These are phyloP conservation scores for Clarias platycephalus DNA, from an alignment of 2,797 vertebrate genomes.

Conservation along the genomic window DNA sequence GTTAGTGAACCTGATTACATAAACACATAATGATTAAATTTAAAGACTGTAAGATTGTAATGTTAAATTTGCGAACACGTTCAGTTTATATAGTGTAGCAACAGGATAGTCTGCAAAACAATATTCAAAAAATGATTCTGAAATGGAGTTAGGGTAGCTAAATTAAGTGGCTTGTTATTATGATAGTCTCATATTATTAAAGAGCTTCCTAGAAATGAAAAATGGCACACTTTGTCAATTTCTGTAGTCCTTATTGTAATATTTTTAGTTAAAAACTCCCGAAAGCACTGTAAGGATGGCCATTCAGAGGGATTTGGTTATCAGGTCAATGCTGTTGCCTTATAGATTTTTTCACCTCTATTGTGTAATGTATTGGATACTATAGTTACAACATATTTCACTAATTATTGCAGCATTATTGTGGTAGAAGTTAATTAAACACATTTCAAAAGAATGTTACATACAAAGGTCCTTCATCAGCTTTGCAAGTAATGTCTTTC, in stretches of 20 bases:
- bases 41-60: background rate
- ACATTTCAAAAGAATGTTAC: background rate
- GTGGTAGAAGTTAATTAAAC: background rate
- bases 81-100: background rate
- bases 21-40: constrained; percentile 9
- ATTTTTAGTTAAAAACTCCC: background rate
- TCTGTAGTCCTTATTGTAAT: background rate
- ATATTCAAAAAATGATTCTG: background rate
- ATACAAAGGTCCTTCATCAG: background rate
- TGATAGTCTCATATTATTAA: background rate
- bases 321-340: background rate
- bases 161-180: background rate
- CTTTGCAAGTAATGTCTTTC: background rate
- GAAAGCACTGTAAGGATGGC: background rate
- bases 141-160: background rate
- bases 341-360: background rate
- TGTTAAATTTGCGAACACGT: background rate
- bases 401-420: background rate
- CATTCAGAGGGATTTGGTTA: background rate
- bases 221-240: background rate
- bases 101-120: background rate
- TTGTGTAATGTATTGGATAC: background rate
- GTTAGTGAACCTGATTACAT: constrained; percentile 25
- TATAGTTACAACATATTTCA: background rate
- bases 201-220: background rate